phyloP scores from a whole-genome alignment of 2,113 vertebrate species.

The Lamprotornis superbus region DNA sequence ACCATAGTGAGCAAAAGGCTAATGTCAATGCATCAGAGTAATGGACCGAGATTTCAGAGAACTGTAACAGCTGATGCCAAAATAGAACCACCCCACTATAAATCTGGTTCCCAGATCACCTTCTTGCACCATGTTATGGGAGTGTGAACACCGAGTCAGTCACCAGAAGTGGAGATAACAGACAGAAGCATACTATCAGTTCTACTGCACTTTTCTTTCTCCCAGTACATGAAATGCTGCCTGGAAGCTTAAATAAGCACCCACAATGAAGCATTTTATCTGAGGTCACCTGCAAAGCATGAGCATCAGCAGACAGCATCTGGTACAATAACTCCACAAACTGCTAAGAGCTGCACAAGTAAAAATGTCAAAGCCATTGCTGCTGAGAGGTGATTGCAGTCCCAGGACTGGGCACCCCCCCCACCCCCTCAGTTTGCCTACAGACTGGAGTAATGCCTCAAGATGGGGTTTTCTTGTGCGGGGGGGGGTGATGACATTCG shows the following conservation, averaged over 20 bases:
- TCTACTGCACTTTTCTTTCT: background rate
- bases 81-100: background rate
- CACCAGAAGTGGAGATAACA: fast-evolving
- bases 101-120: too few relatives aligned
- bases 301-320: background rate
- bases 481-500: background rate
- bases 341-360: background rate
- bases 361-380: background rate
- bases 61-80: background rate
- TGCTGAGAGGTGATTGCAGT: background rate
- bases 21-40: background rate
- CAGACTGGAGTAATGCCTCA: background rate
- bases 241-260: background rate
- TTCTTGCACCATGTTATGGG: too few relatives aligned
- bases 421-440: background rate
- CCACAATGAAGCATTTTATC: background rate
- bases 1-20: background rate
- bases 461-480: background rate
- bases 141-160: fast-evolving
- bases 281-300: background rate
- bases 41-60: fast-evolving
- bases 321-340: background rate
- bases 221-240: fast-evolving
- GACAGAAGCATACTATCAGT: background rate
- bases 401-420: background rate